Conservation (phyloP, 2,797 vertebrate species). For the Chelon auratus region DNA sequence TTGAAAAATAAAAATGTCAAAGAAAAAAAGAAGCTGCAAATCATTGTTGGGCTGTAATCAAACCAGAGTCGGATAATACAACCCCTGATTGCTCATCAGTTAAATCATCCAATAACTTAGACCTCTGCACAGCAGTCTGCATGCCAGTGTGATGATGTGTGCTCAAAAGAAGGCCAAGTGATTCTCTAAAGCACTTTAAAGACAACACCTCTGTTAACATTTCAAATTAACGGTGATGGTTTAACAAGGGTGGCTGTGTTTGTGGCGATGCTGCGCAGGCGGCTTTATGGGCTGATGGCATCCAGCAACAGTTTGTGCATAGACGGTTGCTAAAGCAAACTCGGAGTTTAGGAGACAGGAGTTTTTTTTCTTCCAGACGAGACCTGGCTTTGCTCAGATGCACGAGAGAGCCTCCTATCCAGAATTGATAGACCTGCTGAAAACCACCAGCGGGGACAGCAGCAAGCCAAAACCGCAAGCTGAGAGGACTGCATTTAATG, state of each 20-base stretch:
- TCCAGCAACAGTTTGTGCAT: constrained; percentile 63
- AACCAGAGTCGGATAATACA: constrained; percentile 18
- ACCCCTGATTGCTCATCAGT: constrained; percentile 24
- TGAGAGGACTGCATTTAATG: constrained; percentile 23
- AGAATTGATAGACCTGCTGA: constrained; percentile 29
- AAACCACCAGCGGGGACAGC: constrained; percentile 25
- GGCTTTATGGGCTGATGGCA: constrained; percentile 63
- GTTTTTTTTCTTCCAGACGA: constrained; percentile 27
- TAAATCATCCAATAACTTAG: constrained; percentile 37
- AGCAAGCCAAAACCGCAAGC: constrained; percentile 49
- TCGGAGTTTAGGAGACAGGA: constrained; percentile 55
- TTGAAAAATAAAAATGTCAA: constrained; percentile 37
- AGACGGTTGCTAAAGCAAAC: constrained; percentile 75
- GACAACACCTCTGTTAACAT: constrained; percentile 52
- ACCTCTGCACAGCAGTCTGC: constrained; percentile 14
- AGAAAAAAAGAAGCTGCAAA: constrained; percentile 27
- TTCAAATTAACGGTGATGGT: constrained; percentile 59
- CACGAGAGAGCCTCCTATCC: constrained; percentile 50
- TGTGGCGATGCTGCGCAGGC: constrained; percentile 38
- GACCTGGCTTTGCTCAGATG: constrained; percentile 70
- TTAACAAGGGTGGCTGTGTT: constrained; percentile 58
- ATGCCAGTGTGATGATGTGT: constrained; percentile 46
- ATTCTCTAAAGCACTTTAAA: constrained; percentile 48
- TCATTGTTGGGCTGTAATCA: constrained; percentile 41
- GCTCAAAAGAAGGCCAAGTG: constrained; percentile 17